phyloP scores from a whole-genome alignment of 2,888 invertebrate species.

The Philereme vetulata region DNA sequence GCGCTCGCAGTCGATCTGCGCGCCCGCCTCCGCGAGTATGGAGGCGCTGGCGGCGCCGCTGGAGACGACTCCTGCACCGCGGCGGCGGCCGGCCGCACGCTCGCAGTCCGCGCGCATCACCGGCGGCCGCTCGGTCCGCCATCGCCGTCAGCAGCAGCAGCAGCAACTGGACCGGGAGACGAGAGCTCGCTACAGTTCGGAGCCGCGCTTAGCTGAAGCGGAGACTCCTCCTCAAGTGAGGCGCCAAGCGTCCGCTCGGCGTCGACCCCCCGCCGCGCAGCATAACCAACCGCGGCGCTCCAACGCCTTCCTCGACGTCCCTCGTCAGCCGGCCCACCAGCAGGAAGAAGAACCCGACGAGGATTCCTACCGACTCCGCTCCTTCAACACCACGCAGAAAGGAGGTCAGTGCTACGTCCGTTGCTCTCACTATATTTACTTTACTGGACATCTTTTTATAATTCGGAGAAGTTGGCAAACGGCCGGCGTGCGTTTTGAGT shows the following conservation, averaged over 20 bases:
- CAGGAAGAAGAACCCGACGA: slow-evolving; percentile 88
- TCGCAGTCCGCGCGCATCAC: slow-evolving; percentile 90
- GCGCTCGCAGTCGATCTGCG: slow-evolving; percentile 90
- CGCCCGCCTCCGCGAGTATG: slow-evolving; percentile 87
- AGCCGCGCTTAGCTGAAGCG: slow-evolving; percentile 86
- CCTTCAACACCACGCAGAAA: slow-evolving; percentile 96
- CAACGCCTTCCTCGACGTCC: slow-evolving; percentile 89
- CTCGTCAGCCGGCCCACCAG: slow-evolving; percentile 64
- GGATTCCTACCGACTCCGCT: slow-evolving; percentile 94
- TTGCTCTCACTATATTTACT: slow-evolving; percentile 64
- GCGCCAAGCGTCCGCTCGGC: slow-evolving; percentile 84
- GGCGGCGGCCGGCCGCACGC: slow-evolving; percentile 88
- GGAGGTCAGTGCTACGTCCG: slow-evolving; percentile 86
- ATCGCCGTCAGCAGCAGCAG: slow-evolving; percentile 73
- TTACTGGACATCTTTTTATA: slow-evolving; percentile 63
- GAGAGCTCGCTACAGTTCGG: slow-evolving; percentile 86
- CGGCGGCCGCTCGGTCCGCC: slow-evolving; percentile 84
- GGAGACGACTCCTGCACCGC: slow-evolving; percentile 82
- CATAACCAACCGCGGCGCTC: slow-evolving; percentile 85
- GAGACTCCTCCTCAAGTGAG: slow-evolving; percentile 87
- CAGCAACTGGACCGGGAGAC: slow-evolving; percentile 79
- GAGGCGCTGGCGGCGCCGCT: slow-evolving; percentile 84
- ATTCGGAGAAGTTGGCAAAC: slow-evolving; percentile 70
- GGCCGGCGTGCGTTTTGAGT: slow-evolving; percentile 51
- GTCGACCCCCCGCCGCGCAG: slow-evolving; percentile 77